A percentile compares a stretch with the other conserved stretches of the same genome.
Conservation (phyloP, 2,113 vertebrate genomes). For the Epinephelus cyanopodus region DNA sequence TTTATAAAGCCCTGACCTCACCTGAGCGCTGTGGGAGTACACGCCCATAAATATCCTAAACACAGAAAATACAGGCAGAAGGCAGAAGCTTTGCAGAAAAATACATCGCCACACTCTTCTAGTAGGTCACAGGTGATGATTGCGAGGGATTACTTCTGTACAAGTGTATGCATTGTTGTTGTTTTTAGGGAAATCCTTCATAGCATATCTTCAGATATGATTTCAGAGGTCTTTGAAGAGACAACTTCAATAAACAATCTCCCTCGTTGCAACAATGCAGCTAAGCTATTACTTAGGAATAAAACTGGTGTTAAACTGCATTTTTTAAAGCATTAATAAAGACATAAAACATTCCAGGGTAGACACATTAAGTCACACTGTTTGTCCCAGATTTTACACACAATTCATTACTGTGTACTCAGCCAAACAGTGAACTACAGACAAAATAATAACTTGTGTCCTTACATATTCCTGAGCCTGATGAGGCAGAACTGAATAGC, state of each 20-base stretch:
- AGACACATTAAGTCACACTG: not conserved
- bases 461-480: slow-evolving; percentile 22
- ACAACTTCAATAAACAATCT: not conserved
- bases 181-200: no score
- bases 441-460: slow-evolving; percentile 15
- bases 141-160: no score
- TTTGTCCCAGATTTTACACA: not conserved
- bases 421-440: not conserved
- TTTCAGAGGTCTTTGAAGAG: not conserved
- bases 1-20: no score
- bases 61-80: no score
- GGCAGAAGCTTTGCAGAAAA: no score
- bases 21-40: no score
- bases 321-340: slow-evolving; percentile 1
- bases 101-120: no score
- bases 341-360: not conserved
- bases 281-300: not conserved
- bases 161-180: no score
- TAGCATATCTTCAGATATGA: not conserved
- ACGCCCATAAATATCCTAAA: no score
- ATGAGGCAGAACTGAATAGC: slow-evolving; percentile 26
- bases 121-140: no score
- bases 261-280: not conserved
- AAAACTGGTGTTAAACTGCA: not conserved
- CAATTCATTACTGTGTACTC: not conserved